Evolutionary conservation across 2,797 vertebrate species (phyloP), one percentile per base, ranked within the genome.

Genomic region (Gymnoscopelus microlampas): DNA sequence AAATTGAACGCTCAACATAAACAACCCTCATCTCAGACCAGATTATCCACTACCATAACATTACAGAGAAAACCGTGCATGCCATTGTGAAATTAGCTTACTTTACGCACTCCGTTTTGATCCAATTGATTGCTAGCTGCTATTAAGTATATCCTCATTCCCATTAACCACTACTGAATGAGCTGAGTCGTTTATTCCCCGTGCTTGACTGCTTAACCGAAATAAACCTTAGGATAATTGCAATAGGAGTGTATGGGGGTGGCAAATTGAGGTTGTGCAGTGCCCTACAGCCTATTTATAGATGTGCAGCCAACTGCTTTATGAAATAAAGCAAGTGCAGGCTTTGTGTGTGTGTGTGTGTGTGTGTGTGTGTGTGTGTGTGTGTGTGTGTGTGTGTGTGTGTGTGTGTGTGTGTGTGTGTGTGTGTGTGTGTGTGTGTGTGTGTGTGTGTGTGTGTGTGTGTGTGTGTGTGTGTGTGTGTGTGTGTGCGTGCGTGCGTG

Each of bases 211-310:
- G 91, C 90, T 90, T 91, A 92, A 92, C 89, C 77, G 87, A 94
- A 94, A 93, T 93, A 93, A 92, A 94, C 91, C 89, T 92, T 84
- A 86, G 86, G 90, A 92, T 93, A 94, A 94, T 93, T 94, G 90
- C 89, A 86, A 89, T 91, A 91, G 91, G 89, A 92, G 91, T 90
- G 89, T 92, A 91, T 85, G 86, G 83, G 90, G 91, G 91, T 85
- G 88, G 90, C 84, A 91, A 91, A 94, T 92, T 91, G 90, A 93
- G 91, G 90, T 85, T 93, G 90, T 88, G 90, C 80, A 70, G 83
- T 92, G 91, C 92, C 92, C 91, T 91, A 89, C 90, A 91, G 88
- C 85, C 91, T 94, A 93, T 94, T 94, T 94, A 93, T 93, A 94
- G 91, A 92, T 91, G 83, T 88, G 87, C 89, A 93, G 80, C 66